Conservation (phyloP, 2,797 vertebrate species). For the Micromesistius poutassou region DNA sequence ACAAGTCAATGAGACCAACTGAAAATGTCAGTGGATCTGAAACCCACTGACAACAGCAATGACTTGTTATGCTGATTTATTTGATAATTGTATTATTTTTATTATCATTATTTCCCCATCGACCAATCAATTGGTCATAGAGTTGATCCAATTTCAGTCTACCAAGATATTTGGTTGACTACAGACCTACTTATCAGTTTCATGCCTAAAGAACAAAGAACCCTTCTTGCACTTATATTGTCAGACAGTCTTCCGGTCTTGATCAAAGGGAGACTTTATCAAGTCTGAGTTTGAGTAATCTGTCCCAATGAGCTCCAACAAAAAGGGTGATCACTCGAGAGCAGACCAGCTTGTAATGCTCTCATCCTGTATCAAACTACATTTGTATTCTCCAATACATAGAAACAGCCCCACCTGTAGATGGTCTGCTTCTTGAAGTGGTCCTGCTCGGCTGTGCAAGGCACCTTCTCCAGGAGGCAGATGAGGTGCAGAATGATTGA, state of each 20-base stretch:
- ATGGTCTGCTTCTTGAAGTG: constrained; percentile 98
- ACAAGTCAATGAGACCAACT: no score
- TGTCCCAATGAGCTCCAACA: no score
- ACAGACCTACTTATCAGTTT: neutral
- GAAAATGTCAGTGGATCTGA: no score
- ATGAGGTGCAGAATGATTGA: constrained; percentile 98
- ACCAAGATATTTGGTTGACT: no score
- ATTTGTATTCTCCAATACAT: neutral
- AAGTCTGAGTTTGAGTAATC: neutral
- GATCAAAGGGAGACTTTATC: neutral
- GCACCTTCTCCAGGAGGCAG: constrained; percentile 95
- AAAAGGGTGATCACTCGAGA: no score
- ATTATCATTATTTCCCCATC: no score
- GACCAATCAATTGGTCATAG: no score
- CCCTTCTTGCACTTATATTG: neutral
- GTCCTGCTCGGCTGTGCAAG: constrained; percentile 90
- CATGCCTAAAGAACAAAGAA: neutral
- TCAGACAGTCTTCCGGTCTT: neutral
- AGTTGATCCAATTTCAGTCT: no score
- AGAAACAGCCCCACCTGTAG: constrained; percentile 68
- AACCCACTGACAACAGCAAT: no score
- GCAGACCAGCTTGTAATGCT: neutral
- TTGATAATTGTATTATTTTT: no score
- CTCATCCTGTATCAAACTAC: neutral
- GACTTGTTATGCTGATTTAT: no score